These are phyloP conservation scores for Cydia strobilella DNA, from an alignment of 1,140 invertebrate genomes.

Conservation along the genomic window DNA sequence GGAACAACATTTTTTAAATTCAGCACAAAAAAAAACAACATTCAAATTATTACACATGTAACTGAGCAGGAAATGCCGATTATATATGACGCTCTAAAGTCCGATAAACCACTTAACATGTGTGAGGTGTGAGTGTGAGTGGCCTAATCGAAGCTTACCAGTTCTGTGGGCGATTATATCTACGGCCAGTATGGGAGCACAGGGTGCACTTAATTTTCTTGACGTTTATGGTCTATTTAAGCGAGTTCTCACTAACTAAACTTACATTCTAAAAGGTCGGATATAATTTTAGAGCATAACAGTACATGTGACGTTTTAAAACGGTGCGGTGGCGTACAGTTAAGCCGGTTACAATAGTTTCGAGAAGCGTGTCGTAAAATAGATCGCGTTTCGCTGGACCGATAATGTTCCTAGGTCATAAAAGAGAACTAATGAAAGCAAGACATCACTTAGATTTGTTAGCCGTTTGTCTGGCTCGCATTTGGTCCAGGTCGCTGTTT, in stretches of 20 bases:
- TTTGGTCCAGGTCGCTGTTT: too few relatives aligned
- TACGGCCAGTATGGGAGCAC: slow-evolving; percentile 9
- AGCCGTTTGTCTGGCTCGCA: too few relatives aligned
- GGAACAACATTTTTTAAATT: too few relatives aligned
- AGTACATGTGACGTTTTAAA: not conserved
- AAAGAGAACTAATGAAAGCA: slow-evolving; percentile 6
- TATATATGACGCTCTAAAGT: not conserved
- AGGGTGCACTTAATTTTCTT: slow-evolving; percentile 35
- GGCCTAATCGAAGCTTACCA: not conserved
- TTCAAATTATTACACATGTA: too few relatives aligned
- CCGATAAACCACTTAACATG: not conserved
- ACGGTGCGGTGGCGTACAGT: not conserved
- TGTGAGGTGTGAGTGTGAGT: too few relatives aligned
- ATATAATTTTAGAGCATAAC: not conserved
- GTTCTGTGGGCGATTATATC: slow-evolving; percentile 30
- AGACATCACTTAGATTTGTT: not conserved
- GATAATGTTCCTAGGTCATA: slow-evolving; percentile 28
- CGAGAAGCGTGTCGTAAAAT: slow-evolving; percentile 24
- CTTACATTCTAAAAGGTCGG: not conserved
- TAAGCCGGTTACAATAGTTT: slow-evolving; percentile 30
- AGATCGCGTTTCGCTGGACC: slow-evolving; percentile 14
- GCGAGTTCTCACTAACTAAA: slow-evolving; percentile 31
- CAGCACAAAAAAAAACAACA: too few relatives aligned
- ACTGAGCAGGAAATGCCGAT: not conserved
- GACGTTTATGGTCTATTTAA: slow-evolving; percentile 37